Evolutionary conservation across 1,140 invertebrate genomes (phyloP), one percentile per base, ranked within the genome.

Genomic region (Leptinotarsa lineolata): DNA sequence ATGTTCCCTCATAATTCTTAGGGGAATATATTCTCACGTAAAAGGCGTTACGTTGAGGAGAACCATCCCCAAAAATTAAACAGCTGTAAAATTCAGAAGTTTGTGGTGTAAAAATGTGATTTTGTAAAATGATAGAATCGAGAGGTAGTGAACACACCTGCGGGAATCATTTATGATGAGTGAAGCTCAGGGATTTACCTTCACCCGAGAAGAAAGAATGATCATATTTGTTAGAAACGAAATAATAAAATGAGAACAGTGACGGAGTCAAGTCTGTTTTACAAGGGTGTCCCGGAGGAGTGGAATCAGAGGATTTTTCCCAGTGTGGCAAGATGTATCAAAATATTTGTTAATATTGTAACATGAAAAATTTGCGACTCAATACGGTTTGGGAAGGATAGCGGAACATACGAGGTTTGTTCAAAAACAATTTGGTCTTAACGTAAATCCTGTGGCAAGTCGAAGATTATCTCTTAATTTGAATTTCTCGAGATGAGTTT

Each of bases 61-160:
- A 66, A 72, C 39, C 45, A 48, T n/a, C 58, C 61, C 64, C 65
- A 74, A 74, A 76, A 72, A 76, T 76, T 76, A 74, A 76, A 74
- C 54, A 74, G 75, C 60, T 74, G 72, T 76, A 76, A 76, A 76
- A 76, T 76, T 76, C 72, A 74, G 61, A 72, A 76, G 72, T 76
- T 74, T 73, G 73, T 44, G 68, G 70, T 64, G 76, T 67, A 72
- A 74, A 75, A 77, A 77, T 74, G 73, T 73, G 76, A 77, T 77
- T 77, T 75, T 48, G 60, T 59, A 70, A 72, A 76, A 74, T 72
- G 72, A 74, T 76, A 39, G 54, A 76, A 67, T 72, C 46, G 58
- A 68, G 65, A 68, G 21, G 60, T 22, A 65, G 64, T 58, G 64
- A 74, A 66, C 22, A 71, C 69, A 76, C 75, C 73, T 74, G 58